Conservation (phyloP, 2,888 invertebrate species). For the Trimorus sp. region DNA sequence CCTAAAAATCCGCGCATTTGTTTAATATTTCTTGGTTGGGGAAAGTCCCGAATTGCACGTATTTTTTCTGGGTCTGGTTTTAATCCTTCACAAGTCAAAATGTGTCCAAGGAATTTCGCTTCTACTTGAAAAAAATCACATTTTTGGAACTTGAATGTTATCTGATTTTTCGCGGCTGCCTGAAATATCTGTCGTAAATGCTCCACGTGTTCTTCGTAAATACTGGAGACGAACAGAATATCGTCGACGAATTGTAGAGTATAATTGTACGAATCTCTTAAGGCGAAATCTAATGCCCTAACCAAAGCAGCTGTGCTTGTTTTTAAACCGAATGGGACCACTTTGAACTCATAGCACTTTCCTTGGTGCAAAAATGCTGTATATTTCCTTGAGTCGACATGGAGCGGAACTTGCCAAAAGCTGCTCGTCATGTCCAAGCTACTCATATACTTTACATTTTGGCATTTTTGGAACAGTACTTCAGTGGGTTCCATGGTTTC, state of each 20-base stretch:
- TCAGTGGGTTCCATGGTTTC: no score
- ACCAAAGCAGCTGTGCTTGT: neutral
- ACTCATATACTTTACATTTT: no score
- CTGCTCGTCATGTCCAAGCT: no score
- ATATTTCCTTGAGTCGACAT: no score
- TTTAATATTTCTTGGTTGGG: constrained; percentile 1
- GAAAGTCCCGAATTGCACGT: neutral
- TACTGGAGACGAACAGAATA: neutral
- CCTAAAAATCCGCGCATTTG: neutral
- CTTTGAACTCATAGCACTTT: neutral
- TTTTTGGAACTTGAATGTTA: constrained; percentile 13
- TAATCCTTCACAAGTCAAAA: neutral
- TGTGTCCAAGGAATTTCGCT: constrained; percentile 13
- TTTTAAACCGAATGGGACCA: neutral
- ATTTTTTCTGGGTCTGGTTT: constrained; percentile 1
- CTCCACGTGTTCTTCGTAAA: constrained; percentile 1
- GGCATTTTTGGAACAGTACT: no score
- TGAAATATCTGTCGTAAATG: neutral
- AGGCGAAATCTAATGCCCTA: neutral
- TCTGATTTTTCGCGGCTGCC: neutral
- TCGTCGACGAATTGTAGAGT: constrained; percentile 12
- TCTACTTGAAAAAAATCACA: neutral
- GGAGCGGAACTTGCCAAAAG: no score
- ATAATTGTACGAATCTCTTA: neutral
- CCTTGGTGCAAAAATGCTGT: no score